Evolutionary conservation across 2,113 vertebrate genomes (phyloP), one percentile per base, ranked within the genome.

Genomic region (Eira barbara): DNA sequence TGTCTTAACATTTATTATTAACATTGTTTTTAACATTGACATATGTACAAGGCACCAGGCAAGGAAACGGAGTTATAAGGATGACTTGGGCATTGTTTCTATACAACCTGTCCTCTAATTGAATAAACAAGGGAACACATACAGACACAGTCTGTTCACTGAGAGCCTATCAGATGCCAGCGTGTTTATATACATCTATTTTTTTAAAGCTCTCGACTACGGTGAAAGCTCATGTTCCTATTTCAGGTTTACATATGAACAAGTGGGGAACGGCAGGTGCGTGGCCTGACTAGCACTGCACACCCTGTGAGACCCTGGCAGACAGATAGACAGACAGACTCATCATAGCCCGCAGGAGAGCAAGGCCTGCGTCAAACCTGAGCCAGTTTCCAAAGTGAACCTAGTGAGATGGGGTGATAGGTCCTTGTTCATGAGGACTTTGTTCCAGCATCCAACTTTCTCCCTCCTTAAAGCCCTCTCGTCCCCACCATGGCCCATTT

Each of bases 291-390:
- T 42, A 55, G 1, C 1, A 5, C n/a, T 9, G 10, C 7, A 14
- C 12, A 21, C 18, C 10, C 49, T 20, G 4, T 5, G 94, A 34
- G 63, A 71, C n/a, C 29, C 25, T 13, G 21, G 18, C 76, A 69
- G 57, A 57, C 14, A 45, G 91, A 47, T 18, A 15, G 20, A 9
- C 74, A 80, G 63, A 63, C 14, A 31, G 91, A 47, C 20, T 21
- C 23, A 10, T 25, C 4, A 6, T 34, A n/a, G 21, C 1, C 3
- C 52, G 15, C 23, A 23, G 20, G 10, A 47, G 34, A n/a, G 8
- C 63, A 20, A 11, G 5, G 6, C 3, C 13, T 18, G 23, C 84
- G 3, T 14, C 2, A 7, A 4, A 3, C 36, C 17, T 4, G 4
- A 76, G 18, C 27, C 4, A 65, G 31, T 87, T 63, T 91, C 55